These are phyloP conservation scores for Anthophora plumipes DNA, from an alignment of 2,888 invertebrate species.

Conservation along the genomic window DNA sequence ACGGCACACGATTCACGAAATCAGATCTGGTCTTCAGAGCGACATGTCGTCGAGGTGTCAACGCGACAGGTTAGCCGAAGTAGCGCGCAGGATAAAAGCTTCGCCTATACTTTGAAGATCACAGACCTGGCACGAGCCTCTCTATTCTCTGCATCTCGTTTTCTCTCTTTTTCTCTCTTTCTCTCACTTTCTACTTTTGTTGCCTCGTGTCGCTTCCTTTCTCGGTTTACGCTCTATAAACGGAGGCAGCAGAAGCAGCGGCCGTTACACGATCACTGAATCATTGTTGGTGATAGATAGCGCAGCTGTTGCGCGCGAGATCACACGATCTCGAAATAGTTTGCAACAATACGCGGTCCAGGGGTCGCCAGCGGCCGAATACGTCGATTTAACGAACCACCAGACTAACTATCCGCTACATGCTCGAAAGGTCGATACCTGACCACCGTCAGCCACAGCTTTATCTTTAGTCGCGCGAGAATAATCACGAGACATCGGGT, in stretches of 20 bases:
- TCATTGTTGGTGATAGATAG: constrained; percentile 83
- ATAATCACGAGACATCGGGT: constrained; percentile 50
- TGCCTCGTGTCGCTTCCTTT: constrained; percentile 43
- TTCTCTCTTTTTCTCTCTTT: constrained; percentile 34
- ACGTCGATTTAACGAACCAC: constrained; percentile 74
- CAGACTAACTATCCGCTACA: constrained; percentile 18
- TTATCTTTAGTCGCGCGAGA: constrained; percentile 63
- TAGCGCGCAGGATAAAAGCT: constrained; percentile 72
- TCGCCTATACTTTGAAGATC: constrained; percentile 80
- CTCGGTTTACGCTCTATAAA: constrained; percentile 80
- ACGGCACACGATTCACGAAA: constrained; percentile 36
- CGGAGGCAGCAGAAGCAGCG: constrained; percentile 74
- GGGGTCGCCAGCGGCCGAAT: constrained; percentile 41
- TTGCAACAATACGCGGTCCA: constrained; percentile 78
- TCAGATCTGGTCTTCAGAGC: constrained; percentile 61
- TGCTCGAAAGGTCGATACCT: constrained; percentile 59
- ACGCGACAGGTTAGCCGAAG: constrained; percentile 62
- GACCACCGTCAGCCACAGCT: constrained; percentile 24
- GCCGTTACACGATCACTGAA: constrained; percentile 81
- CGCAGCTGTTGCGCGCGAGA: constrained; percentile 81
- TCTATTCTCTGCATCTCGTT: constrained; percentile 42
- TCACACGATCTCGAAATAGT: constrained; percentile 82
- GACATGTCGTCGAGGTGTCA: constrained; percentile 59
- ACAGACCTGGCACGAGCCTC: constrained; percentile 73
- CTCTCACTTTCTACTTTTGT: background rate